Base-by-base conservation (phyloP, 2,113 vertebrate species). In the Hypomesus transpacificus region DNA sequence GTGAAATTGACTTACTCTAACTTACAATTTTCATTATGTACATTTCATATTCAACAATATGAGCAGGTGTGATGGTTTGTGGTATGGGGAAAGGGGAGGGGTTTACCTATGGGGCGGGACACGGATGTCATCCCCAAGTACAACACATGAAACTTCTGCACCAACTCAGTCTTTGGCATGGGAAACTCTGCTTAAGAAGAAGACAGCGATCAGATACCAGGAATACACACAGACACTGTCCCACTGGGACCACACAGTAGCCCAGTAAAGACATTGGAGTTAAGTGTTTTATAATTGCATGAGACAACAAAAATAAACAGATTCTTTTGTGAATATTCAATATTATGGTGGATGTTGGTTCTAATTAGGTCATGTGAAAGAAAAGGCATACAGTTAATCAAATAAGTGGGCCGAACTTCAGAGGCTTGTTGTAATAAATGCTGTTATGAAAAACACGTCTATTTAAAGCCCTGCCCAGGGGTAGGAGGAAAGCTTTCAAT, bases 101-200 rank as follows among this genome's bases (percentile, higher is more conserved):
- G 87, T 89, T 58, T 95, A 98, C 97, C 97, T 76, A 97, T 96
- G 3, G 97, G 96, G 61, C 91, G 96, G 78, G 92, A 88, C 9
- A 97, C 97, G 34, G 94, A 91, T 0, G 95, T 86, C 93, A 93
- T 94, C 69, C 97, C 97, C 86, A 99, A 66, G 87, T 98, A 99
- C 77, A 94, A 90, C 75, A 98, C 96, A 13, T 95, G 96, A 84
- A 98, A 99, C 86, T 94, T 97, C 92, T 99, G 97, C 21, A 98
- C 96, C 88, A 95, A 79, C 87, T 98, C 96, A 0, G 94, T 98
- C 95, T 99, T 99, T 94, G 96, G 95, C 86, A 96, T 95, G 79
- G 97, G 97, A 81, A 99, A 99, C 91, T 99, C 97, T 95, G 94
- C 92, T 46, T 46, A 8, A 46, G 91, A 82, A 83, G 75, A 75